Base-by-base conservation (phyloP, 2,888 invertebrate genomes). In the Linnaemya vulpina region DNA sequence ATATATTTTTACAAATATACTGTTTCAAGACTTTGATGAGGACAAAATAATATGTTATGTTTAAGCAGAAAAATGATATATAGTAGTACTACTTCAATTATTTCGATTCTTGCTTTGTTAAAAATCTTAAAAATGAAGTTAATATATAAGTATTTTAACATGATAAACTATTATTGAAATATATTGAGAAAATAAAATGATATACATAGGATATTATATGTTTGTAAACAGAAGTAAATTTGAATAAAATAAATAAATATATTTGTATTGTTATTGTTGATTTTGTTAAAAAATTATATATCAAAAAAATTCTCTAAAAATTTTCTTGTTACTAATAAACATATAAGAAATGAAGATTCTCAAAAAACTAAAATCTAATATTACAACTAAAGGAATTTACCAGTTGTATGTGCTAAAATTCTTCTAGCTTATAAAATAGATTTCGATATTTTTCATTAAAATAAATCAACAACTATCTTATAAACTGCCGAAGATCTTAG, bases 61-160 rank as follows among this genome's bases (percentile, higher is more conserved):
- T 74, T 60, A 81, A 82, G 84, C 77, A 85, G 70, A 73, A 51
- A 76, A 80, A 75, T 55, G 13, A 17, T 63, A 55, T 51, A 7
- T 43, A 17, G n/a, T 71, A 55, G n/a, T 62, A 46, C 20, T 22
- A 38, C 46, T 51, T 68, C 22, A 35, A 25, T 67, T 38, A 49
- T 17, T 38, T 22, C 70, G 73, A 73, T 73, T 77, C n/a, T 40
- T 40, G 74, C 71, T 55, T 70, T 35, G 7, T 49, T 58, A 46
- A 65, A 67, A 62, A 67, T 80, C 84, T 77, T 76, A 84, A 43
- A 76, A 80, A 15, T 67, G 5, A 62, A 60, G 49, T 68, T 70
- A 80, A 77, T n/a, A n/a, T n/a, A n/a, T n/a, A 79, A 84, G 79
- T 76, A 84, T 53, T 84, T 62, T 43, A 70, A 78, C 75, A 78